Evolutionary conservation across 2,888 invertebrate species (phyloP).

Genomic region (Biston betularia): DNA sequence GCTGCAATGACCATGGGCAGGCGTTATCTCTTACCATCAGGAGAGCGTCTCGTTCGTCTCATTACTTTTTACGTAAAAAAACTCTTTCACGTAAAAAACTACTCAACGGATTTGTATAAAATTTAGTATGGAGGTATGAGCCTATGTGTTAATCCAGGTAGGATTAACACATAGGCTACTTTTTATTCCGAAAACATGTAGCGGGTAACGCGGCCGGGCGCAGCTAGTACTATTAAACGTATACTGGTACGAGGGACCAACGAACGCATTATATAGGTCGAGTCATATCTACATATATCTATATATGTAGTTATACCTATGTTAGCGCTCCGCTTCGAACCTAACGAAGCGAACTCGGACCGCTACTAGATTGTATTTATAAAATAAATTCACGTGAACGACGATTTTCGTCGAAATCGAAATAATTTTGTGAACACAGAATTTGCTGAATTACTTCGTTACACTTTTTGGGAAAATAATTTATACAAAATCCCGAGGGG

Average conservation of each 20-base stretch:
- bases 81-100: too few relatives aligned
- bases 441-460: slow-evolving; percentile 15
- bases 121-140: too few relatives aligned
- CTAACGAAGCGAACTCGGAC: slow-evolving; percentile 22
- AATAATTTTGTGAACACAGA: slow-evolving; percentile 23
- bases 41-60: too few relatives aligned
- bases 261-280: neutral
- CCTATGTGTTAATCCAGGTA: too few relatives aligned
- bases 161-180: too few relatives aligned
- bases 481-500: slow-evolving; percentile 10
- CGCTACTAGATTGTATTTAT: slow-evolving; percentile 1
- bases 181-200: too few relatives aligned
- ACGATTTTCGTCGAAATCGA: slow-evolving; percentile 15
- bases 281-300: neutral
- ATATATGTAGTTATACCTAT: neutral
- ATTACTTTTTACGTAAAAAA: too few relatives aligned
- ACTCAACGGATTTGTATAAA: too few relatives aligned
- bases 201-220: too few relatives aligned
- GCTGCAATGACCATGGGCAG: too few relatives aligned
- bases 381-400: slow-evolving; percentile 14
- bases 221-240: too few relatives aligned
- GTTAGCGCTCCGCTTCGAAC: slow-evolving; percentile 12
- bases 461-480: slow-evolving; percentile 10
- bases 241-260: neutral
- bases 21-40: too few relatives aligned